A percentile compares a stretch with the other conserved stretches of the same genome.
These are phyloP conservation scores for Gallinago undulata DNA, from an alignment of 2,113 vertebrate genomes.

Conservation along the genomic window DNA sequence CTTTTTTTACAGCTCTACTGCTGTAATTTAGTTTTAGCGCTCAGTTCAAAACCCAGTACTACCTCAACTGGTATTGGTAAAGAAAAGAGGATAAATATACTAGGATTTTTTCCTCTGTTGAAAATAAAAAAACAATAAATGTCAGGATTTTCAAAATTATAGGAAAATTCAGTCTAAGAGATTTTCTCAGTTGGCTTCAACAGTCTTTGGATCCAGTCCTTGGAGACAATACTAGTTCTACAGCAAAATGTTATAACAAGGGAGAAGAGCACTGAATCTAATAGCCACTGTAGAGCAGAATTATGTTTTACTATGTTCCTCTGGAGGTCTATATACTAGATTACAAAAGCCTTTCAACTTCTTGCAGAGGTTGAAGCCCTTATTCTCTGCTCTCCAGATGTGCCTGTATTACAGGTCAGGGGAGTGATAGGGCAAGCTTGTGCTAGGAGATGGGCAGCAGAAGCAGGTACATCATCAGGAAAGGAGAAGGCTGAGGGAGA, in stretches of 20 bases:
- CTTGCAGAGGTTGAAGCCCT: neutral
- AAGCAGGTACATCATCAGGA: neutral
- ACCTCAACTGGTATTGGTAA: neutral
- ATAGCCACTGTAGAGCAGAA: neutral
- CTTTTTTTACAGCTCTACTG: neutral
- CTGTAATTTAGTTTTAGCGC: slow-evolving; percentile 5
- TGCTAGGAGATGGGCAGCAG: neutral
- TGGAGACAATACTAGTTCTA: neutral
- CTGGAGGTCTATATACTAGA: neutral
- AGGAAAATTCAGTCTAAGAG: neutral
- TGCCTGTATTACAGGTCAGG: neutral
- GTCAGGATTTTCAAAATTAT: neutral
- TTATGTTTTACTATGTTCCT: neutral
- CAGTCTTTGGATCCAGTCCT: neutral
- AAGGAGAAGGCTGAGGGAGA: neutral
- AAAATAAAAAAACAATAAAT: neutral
- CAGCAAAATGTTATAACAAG: neutral
- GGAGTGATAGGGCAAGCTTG: neutral
- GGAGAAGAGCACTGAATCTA: neutral
- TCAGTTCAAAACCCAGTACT: neutral
- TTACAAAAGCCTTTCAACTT: neutral
- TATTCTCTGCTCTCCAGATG: neutral
- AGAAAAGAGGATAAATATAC: neutral
- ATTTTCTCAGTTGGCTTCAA: slow-evolving; percentile 7
- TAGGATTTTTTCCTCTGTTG: neutral